Percentiles rank a stretch among this genome's conserved stretches.
These are phyloP conservation scores for Engystomops pustulosus DNA, from an alignment of 2,113 vertebrate species.

Conservation along the genomic window DNA sequence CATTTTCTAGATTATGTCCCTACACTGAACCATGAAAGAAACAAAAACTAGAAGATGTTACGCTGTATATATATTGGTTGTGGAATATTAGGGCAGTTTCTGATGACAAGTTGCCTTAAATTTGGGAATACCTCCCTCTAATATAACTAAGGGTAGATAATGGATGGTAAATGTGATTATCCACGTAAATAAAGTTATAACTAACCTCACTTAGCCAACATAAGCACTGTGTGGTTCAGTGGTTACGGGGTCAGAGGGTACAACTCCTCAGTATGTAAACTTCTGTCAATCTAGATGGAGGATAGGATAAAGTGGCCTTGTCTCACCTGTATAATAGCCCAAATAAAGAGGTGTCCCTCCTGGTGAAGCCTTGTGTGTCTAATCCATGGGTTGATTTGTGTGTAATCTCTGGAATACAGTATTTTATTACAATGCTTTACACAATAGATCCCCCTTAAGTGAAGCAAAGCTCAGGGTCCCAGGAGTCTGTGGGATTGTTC, in stretches of 20 bases:
- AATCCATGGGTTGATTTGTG: not conserved
- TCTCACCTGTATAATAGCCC: not conserved
- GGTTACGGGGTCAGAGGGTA: not conserved
- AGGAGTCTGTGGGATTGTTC: constrained; percentile 21
- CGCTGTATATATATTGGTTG: too few relatives aligned
- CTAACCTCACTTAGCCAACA: not conserved
- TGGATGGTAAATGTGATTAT: too few relatives aligned
- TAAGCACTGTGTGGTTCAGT: not conserved
- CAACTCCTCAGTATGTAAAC: not conserved
- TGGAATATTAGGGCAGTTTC: too few relatives aligned
- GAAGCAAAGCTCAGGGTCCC: not conserved
- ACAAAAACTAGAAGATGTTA: too few relatives aligned
- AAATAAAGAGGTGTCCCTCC: not conserved
- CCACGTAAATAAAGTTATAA: not conserved
- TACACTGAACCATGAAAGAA: too few relatives aligned
- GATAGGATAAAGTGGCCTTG: not conserved
- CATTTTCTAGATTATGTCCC: too few relatives aligned
- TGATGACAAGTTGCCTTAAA: too few relatives aligned
- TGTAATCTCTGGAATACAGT: constrained; percentile 14
- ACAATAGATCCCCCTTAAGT: not conserved
- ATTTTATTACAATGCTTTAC: not conserved
- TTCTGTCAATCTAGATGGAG: not conserved
- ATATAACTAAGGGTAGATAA: too few relatives aligned
- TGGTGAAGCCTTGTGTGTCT: not conserved
- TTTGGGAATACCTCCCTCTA: too few relatives aligned